These are phyloP conservation scores for Corythornis madagascariensis DNA, from an alignment of 2,113 vertebrate genomes.

Conservation along the genomic window DNA sequence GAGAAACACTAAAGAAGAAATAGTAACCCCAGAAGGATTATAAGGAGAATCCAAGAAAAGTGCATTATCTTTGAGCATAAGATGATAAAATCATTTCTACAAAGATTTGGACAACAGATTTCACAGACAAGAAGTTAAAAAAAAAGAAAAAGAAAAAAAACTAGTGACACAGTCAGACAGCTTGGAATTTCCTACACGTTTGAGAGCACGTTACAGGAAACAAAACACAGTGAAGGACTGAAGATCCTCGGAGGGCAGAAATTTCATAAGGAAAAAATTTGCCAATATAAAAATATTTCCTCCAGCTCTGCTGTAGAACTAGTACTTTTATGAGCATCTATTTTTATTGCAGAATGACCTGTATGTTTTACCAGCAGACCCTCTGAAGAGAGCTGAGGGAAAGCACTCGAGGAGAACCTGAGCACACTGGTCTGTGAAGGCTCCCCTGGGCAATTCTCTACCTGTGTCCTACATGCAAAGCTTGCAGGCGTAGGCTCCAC, in stretches of 20 bases:
- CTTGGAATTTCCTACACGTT: not conserved
- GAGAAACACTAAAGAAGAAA: constrained; percentile 41
- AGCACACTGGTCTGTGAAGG: not conserved
- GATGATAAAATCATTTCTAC: not conserved
- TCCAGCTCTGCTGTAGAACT: not conserved
- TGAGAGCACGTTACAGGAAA: not conserved
- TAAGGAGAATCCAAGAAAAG: constrained; percentile 46
- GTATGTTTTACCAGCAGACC: not conserved
- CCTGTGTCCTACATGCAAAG: not conserved
- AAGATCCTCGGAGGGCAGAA: not conserved
- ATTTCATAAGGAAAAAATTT: not conserved
- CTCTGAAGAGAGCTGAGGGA: not conserved
- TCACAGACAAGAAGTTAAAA: not conserved
- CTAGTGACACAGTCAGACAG: not conserved
- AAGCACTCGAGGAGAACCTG: not conserved
- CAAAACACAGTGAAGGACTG: not conserved
- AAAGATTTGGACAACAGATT: not conserved
- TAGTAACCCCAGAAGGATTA: constrained; percentile 49
- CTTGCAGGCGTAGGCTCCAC: not conserved
- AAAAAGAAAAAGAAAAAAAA: not conserved
- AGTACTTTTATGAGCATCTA: not conserved
- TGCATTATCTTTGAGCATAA: not conserved
- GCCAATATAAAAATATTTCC: not conserved
- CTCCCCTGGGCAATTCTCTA: not conserved
- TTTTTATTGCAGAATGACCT: not conserved